Percentiles rank a stretch among this genome's conserved stretches.
Evolutionary conservation across 2,888 invertebrate species (phyloP).

Genomic region (Trichogramma evanescens): DNA sequence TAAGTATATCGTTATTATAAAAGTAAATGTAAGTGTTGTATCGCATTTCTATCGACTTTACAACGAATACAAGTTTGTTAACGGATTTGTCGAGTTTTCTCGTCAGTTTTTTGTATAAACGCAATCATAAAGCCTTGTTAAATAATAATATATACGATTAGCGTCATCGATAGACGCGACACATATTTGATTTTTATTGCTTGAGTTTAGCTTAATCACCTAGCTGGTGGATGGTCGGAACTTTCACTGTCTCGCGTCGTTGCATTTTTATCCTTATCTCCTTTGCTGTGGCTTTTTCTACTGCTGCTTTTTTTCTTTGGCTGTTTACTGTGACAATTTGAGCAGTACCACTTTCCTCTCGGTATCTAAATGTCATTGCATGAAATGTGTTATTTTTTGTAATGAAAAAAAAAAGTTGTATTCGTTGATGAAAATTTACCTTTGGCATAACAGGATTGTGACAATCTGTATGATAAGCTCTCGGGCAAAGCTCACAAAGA

Average conservation of each 20-base stretch:
- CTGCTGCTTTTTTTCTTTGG: slow-evolving; percentile 55
- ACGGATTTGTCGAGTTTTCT: too few relatives aligned
- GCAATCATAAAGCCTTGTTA: slow-evolving; percentile 27
- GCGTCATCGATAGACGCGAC: slow-evolving; percentile 28
- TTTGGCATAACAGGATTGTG: slow-evolving; percentile 79
- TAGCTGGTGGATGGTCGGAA: slow-evolving; percentile 53
- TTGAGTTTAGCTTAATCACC: slow-evolving; percentile 47
- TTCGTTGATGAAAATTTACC: slow-evolving; percentile 44
- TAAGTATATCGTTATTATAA: slow-evolving; percentile 13
- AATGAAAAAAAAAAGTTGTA: not conserved
- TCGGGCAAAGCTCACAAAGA: slow-evolving; percentile 82
- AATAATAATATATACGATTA: slow-evolving; percentile 19
- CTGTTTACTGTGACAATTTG: slow-evolving; percentile 77
- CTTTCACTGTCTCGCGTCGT: slow-evolving; percentile 52
- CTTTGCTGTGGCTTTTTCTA: slow-evolving; percentile 42
- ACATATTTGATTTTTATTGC: slow-evolving; percentile 30
- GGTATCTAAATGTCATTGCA: slow-evolving; percentile 55
- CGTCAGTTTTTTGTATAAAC: slow-evolving; percentile 19
- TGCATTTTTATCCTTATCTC: slow-evolving; percentile 17
- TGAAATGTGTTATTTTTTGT: not conserved
- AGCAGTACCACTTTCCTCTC: slow-evolving; percentile 83
- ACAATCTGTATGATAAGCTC: slow-evolving; percentile 90
- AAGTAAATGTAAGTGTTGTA: not conserved
- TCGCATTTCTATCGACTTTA: too few relatives aligned
- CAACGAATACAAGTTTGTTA: too few relatives aligned